These are phyloP conservation scores for Dendrocopos noguchii DNA, from an alignment of 2,113 vertebrate species.

Conservation along the genomic window DNA sequence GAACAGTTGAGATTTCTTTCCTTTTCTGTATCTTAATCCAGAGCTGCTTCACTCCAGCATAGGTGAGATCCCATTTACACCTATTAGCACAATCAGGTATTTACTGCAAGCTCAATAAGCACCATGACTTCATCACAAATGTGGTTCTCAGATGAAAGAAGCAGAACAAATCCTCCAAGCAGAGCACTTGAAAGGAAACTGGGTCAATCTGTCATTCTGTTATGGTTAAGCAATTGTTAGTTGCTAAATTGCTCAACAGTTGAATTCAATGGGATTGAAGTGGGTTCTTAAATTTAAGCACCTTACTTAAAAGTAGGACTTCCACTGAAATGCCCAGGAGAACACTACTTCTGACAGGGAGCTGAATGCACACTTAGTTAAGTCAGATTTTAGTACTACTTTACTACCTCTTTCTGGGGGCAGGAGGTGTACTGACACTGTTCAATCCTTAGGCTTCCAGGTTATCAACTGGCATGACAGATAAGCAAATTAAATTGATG, in stretches of 20 bases:
- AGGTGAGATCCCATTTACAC: background rate
- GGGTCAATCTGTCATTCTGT: background rate
- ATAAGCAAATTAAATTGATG: background rate
- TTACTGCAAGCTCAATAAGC: background rate
- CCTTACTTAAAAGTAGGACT: slow-evolving; percentile 4
- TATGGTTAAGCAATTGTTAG: slow-evolving; percentile 12
- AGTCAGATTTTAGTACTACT: background rate
- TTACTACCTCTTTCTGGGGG: background rate
- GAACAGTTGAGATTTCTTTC: background rate
- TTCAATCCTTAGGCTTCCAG: background rate
- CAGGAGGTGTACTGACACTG: background rate
- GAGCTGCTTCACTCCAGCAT: background rate
- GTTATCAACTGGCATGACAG: background rate
- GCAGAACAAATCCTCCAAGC: background rate
- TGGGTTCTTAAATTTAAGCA: slow-evolving; percentile 35
- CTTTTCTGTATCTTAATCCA: background rate
- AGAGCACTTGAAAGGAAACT: background rate
- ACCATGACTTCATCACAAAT: background rate
- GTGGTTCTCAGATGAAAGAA: background rate
- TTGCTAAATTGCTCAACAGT: slow-evolving; percentile 10
- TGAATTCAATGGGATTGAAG: slow-evolving; percentile 35
- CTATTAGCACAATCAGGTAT: background rate
- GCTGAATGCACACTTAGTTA: background rate
- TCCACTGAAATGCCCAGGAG: background rate
- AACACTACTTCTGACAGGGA: background rate